Conservation (phyloP, 2,113 vertebrate species). For the Phyllostomus hastatus region DNA sequence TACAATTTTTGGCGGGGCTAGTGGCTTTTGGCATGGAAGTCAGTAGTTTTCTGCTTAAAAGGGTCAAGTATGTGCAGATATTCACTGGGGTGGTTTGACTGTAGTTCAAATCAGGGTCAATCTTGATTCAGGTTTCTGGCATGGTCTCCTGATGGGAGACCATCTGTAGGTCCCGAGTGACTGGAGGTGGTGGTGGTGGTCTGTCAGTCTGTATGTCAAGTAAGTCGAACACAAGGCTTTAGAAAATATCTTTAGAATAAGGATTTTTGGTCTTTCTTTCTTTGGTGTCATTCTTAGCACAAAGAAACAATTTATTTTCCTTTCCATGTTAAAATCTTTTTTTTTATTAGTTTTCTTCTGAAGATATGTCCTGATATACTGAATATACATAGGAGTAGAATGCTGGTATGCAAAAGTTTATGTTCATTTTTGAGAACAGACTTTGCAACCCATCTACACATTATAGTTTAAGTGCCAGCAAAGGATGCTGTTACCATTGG, state of each 20-base stretch:
- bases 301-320: slow-evolving; percentile 17
- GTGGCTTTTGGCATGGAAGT: not conserved
- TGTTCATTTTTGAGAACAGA: not conserved
- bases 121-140: not conserved
- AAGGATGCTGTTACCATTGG: not conserved
- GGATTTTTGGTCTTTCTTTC: not conserved
- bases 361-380: not conserved
- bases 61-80: not conserved
- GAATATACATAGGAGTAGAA: not conserved
- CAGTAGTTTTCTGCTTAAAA: not conserved
- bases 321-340: not conserved
- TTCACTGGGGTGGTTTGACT: not conserved
- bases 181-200: no score
- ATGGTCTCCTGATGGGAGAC: not conserved
- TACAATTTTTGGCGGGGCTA: not conserved
- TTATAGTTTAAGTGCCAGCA: not conserved
- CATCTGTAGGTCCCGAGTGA: not conserved
- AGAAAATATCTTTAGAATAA: not conserved
- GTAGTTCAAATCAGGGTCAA: not conserved
- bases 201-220: not conserved
- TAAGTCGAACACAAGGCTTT: not conserved
- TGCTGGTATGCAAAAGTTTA: not conserved
- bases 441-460: not conserved
- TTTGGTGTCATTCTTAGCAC: not conserved
- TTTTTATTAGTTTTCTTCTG: not conserved